Evolutionary conservation across 2,113 vertebrate genomes (phyloP).

Genomic region (Vombatus ursinus): DNA sequence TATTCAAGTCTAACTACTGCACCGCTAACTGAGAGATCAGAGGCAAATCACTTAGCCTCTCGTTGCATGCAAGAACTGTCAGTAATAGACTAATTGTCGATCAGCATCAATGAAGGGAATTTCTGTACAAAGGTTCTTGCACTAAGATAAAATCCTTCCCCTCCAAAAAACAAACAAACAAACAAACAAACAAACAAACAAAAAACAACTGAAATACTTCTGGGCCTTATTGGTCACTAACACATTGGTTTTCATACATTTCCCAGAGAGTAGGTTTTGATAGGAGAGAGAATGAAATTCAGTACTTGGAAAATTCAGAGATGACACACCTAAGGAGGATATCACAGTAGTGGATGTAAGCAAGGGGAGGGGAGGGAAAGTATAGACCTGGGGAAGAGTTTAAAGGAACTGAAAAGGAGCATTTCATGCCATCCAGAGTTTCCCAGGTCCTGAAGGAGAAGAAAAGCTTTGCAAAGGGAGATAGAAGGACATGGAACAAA

Average conservation of each 20-base stretch:
- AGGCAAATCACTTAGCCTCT: background rate
- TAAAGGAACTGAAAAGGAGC: background rate
- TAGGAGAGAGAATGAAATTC: background rate
- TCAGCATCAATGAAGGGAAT: background rate
- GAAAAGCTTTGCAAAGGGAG: background rate
- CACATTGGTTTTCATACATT: background rate
- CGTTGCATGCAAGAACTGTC: background rate
- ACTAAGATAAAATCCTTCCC: background rate
- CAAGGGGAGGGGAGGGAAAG: background rate
- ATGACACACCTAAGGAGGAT: background rate
- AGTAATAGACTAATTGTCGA: background rate
- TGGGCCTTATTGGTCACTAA: background rate
- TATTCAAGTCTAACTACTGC: background rate
- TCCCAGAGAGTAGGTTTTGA: background rate
- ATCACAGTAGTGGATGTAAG: background rate
- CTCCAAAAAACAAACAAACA: background rate
- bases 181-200: background rate
- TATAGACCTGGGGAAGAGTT: background rate
- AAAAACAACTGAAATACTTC: background rate
- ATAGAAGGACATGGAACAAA: background rate
- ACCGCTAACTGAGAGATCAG: background rate
- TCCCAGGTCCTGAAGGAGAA: background rate
- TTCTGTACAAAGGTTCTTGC: background rate
- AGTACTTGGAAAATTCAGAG: background rate
- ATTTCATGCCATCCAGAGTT: background rate